phyloP scores from a whole-genome alignment of 2,888 invertebrate species.

The Linnaemya tessellans region DNA sequence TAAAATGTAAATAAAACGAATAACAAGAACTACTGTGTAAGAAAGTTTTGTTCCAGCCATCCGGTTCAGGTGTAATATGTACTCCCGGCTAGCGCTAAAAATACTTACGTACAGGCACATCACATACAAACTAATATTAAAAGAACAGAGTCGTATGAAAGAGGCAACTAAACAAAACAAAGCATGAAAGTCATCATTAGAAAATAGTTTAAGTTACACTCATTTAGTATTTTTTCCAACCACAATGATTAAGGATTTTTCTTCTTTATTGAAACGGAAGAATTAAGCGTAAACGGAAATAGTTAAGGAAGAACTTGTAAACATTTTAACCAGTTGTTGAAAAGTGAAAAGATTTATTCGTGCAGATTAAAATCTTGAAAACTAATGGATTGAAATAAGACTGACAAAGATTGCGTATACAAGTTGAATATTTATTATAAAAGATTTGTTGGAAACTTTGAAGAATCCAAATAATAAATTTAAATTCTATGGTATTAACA shows the following conservation, averaged over 20 bases:
- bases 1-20: too few species aligned
- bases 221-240: conserved; percentile 13
- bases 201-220: conserved; percentile 38
- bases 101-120: background rate
- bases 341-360: conserved; percentile 16
- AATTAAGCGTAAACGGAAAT: conserved; percentile 53
- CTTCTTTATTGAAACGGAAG: conserved; percentile 15
- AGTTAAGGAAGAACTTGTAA: conserved; percentile 46
- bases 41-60: too few species aligned
- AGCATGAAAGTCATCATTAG: conserved; percentile 41
- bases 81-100: background rate
- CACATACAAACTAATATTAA: background rate
- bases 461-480: too few species aligned
- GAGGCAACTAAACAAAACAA: conserved; percentile 5
- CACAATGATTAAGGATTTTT: conserved; percentile 52
- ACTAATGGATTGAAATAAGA: background rate
- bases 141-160: background rate
- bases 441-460: background rate
- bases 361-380: conserved; percentile 6
- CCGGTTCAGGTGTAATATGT: background rate
- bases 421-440: background rate
- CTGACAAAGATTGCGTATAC: background rate
- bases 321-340: conserved; percentile 19
- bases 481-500: too few species aligned
- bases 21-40: too few species aligned